These are phyloP conservation scores for Hemaris fuciformis DNA, from an alignment of 2,888 invertebrate genomes.

Conservation along the genomic window DNA sequence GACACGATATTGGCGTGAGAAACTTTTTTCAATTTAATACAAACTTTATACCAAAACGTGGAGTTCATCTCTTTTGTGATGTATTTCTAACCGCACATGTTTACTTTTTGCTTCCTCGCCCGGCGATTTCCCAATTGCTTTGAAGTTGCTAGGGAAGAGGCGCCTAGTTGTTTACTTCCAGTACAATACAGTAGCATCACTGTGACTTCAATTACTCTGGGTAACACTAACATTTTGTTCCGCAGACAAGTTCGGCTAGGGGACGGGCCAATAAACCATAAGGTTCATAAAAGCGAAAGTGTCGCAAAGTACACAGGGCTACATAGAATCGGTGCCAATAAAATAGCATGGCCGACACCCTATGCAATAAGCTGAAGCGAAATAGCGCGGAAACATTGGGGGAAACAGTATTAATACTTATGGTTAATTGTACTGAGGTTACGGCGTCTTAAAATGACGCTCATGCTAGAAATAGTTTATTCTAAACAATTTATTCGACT, in stretches of 20 bases:
- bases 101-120: constrained; percentile 5
- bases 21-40: constrained; percentile 4
- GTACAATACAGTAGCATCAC: constrained; percentile 32
- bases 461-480: not conserved
- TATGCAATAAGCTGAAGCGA: constrained; percentile 73
- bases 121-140: constrained; percentile 9
- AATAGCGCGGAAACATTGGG: constrained; percentile 77
- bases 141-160: not conserved
- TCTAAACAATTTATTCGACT: not conserved
- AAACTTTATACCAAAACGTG: constrained; percentile 2
- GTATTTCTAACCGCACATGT: constrained; percentile 1
- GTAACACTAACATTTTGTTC: constrained; percentile 39
- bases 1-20: not conserved
- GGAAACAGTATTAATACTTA: constrained; percentile 80
- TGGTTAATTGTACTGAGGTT: constrained; percentile 73
- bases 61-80: constrained; percentile 1
- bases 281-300: constrained; percentile 75
- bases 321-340: constrained; percentile 77
- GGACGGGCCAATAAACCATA: constrained; percentile 63
- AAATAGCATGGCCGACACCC: constrained; percentile 70
- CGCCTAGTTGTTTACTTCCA: constrained; percentile 15
- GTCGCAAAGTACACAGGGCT: constrained; percentile 63
- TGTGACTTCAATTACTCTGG: constrained; percentile 41
- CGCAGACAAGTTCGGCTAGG: constrained; percentile 33
- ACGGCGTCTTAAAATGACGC: constrained; percentile 53